Percentiles rank a stretch among this genome's conserved stretches.
Evolutionary conservation across 2,797 vertebrate species (phyloP).

Genomic region (Simalia tracyae): DNA sequence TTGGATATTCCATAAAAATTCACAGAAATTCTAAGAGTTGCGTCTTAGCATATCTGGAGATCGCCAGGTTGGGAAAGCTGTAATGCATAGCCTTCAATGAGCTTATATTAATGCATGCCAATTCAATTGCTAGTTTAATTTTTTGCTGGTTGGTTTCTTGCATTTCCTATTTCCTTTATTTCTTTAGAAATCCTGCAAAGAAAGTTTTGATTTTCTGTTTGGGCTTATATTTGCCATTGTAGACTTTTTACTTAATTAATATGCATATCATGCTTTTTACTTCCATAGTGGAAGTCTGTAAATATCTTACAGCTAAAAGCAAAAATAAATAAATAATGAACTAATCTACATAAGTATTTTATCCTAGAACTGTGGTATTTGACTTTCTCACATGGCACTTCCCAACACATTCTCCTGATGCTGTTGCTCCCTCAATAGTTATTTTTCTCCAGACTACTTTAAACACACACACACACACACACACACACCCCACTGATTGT

Average conservation of each 20-base stretch:
- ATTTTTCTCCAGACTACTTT: not conserved
- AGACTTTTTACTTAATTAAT: not conserved
- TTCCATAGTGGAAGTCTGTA: not conserved
- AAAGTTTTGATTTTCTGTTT: not conserved
- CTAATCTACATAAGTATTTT: not conserved
- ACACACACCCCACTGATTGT: not conserved
- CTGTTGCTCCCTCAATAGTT: not conserved
- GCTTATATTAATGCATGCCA: not conserved
- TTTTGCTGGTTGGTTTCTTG: not conserved
- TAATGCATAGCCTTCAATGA: not conserved
- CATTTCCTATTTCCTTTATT: not conserved
- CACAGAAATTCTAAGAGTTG: not conserved
- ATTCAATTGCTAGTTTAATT: not conserved
- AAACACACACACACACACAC: not conserved
- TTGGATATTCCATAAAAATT: not conserved
- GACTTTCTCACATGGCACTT: not conserved
- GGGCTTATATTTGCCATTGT: not conserved
- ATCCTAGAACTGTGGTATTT: not conserved
- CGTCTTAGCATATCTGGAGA: not conserved
- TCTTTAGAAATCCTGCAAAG: not conserved
- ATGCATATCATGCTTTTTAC: not conserved
- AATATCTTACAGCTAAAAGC: not conserved
- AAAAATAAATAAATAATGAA: not conserved
- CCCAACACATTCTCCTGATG: not conserved
- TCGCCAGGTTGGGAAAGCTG: not conserved